Evolutionary conservation across 2,888 invertebrate species (phyloP).

Genomic region (Rhagonycha lutea): DNA sequence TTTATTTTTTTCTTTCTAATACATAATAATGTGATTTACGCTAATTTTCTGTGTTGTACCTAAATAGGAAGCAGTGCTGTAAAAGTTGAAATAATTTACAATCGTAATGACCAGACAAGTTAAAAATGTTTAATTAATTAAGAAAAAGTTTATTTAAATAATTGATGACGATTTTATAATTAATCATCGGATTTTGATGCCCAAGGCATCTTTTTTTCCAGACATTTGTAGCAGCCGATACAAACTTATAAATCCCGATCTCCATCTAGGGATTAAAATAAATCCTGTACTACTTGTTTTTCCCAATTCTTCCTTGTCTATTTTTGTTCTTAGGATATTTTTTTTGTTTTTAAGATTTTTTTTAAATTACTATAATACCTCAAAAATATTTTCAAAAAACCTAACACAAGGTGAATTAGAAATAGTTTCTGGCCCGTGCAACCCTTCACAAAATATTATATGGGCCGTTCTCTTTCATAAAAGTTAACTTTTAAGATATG

Average conservation of each 20-base stretch:
- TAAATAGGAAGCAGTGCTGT: not conserved
- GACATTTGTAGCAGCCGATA: not conserved
- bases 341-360: too few relatives aligned
- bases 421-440: too few relatives aligned
- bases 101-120: not conserved
- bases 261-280: not conserved
- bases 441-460: too few relatives aligned
- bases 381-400: too few relatives aligned
- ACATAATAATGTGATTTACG: not conserved
- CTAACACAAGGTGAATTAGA: too few relatives aligned
- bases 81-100: not conserved
- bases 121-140: not conserved
- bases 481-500: too few relatives aligned
- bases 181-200: not conserved
- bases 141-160: not conserved
- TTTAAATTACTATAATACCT: too few relatives aligned
- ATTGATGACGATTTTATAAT: not conserved
- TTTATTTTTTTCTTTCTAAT: not conserved
- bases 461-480: too few relatives aligned
- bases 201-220: not conserved
- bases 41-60: not conserved
- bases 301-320: not conserved
- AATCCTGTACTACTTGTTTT: not conserved
- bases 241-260: not conserved
- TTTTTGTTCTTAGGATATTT: too few relatives aligned